phyloP scores from a whole-genome alignment of 1,140 invertebrate species.

The Neuroterus valhalla region DNA sequence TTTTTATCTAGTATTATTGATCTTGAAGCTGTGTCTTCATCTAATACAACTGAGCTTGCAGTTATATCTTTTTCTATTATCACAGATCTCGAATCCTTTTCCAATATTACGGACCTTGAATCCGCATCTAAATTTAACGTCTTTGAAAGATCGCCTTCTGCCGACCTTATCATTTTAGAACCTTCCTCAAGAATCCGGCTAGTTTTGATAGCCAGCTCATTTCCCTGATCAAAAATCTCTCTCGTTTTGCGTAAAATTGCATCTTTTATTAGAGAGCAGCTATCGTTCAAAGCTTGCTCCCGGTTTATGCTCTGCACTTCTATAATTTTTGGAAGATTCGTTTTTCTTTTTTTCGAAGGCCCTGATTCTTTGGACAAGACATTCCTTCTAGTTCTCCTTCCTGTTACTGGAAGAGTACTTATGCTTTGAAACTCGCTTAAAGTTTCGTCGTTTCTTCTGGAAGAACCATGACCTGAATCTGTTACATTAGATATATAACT shows the following conservation, averaged over 20 bases:
- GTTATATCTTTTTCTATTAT: no score
- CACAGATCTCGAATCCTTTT: neutral
- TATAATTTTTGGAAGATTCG: conserved; percentile 12
- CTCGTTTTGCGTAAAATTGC: conserved; percentile 60
- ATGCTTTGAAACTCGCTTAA: neutral
- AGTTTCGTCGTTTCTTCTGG: conserved; percentile 37
- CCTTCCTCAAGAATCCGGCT: conserved; percentile 37
- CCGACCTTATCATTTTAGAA: neutral
- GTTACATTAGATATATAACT: conserved; percentile 54
- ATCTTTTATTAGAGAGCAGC: conserved; percentile 51
- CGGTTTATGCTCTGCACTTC: conserved; percentile 35
- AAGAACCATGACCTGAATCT: conserved; percentile 51
- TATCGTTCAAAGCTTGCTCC: conserved; percentile 46
- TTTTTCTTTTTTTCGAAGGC: neutral
- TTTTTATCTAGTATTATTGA: no score
- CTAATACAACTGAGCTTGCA: no score
- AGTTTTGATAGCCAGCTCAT: conserved; percentile 55
- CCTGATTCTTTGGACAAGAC: no score
- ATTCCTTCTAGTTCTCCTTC: no score
- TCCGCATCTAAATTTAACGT: neutral
- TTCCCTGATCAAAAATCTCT: conserved; percentile 54
- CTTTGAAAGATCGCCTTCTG: no score
- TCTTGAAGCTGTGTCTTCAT: no score
- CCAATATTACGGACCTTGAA: conserved; percentile 6
- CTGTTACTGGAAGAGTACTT: neutral